phyloP scores from a whole-genome alignment of 2,888 invertebrate species.

The Neoitamus cyanurus region DNA sequence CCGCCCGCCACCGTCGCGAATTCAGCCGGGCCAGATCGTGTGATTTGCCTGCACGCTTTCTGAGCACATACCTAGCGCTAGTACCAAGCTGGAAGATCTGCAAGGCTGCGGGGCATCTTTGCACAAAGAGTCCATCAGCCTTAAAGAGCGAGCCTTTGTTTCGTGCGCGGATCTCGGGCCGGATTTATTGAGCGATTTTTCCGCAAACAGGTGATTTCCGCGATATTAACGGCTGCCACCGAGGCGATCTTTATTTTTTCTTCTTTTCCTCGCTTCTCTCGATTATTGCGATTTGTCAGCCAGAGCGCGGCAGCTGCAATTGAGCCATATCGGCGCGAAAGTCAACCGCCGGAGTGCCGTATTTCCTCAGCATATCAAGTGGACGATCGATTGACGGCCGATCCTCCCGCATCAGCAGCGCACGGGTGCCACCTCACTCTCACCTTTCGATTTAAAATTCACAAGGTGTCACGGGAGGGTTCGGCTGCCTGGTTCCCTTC shows the following conservation, averaged over 20 bases:
- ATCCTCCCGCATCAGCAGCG: background rate
- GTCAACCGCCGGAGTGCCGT: background rate
- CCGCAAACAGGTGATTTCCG: background rate
- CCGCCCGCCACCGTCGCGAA: too few relatives aligned
- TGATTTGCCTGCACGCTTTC: constrained; percentile 49
- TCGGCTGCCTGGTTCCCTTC: background rate
- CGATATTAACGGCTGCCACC: background rate
- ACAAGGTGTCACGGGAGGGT: background rate
- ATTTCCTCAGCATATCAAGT: background rate
- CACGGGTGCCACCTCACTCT: background rate
- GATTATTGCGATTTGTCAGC: too few relatives aligned
- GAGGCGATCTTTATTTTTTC: background rate
- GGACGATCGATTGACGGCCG: background rate
- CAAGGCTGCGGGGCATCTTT: constrained; percentile 34
- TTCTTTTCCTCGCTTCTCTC: background rate
- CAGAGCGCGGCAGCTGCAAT: background rate
- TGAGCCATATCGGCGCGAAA: background rate
- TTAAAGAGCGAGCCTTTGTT: constrained; percentile 34
- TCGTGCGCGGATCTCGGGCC: constrained; percentile 7
- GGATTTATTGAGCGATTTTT: constrained; percentile 26
- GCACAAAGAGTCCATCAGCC: constrained; percentile 42
- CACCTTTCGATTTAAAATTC: background rate
- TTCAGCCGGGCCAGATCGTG: constrained; percentile 18
- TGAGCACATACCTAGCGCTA: constrained; percentile 37
- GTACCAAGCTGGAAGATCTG: constrained; percentile 39